Evolutionary conservation across 2,888 invertebrate genomes (phyloP).

Genomic region (Ophion costatus): DNA sequence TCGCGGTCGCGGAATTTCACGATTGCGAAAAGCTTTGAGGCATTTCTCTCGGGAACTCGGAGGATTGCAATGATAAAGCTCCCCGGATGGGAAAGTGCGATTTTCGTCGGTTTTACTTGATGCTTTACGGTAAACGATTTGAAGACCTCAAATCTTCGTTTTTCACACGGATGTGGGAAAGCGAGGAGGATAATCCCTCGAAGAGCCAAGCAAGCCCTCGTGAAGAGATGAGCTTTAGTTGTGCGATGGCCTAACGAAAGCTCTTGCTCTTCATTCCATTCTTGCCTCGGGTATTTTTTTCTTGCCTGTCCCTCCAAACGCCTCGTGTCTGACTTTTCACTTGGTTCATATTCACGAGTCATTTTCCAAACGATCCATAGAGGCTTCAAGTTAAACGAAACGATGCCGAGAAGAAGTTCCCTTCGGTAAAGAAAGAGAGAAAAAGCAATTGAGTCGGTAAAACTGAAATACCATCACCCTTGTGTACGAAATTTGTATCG

Average conservation of each 20-base stretch:
- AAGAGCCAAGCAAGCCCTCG: slow-evolving; percentile 32
- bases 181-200: slow-evolving; percentile 47
- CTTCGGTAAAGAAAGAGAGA: not conserved
- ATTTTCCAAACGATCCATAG: not conserved
- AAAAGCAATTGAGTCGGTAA: not conserved
- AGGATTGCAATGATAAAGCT: slow-evolving; percentile 19
- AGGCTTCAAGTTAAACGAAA: not conserved
- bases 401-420: not conserved
- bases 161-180: slow-evolving; percentile 22
- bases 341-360: slow-evolving; percentile 22
- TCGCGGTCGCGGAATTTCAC: slow-evolving; percentile 5
- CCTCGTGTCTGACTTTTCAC: slow-evolving; percentile 16
- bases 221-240: slow-evolving; percentile 32
- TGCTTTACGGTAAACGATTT: slow-evolving; percentile 41
- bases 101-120: slow-evolving; percentile 33
- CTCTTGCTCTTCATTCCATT: slow-evolving; percentile 15
- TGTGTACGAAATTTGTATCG: not conserved
- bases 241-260: slow-evolving; percentile 41
- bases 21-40: slow-evolving; percentile 13
- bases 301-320: slow-evolving; percentile 4
- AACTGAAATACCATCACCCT: not conserved
- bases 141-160: slow-evolving; percentile 22
- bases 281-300: not conserved
- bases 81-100: not conserved
- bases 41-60: slow-evolving; percentile 25